Evolutionary conservation across 1,140 invertebrate genomes (phyloP), one percentile per base, ranked within the genome.

Genomic region (Zaprionus capensis): DNA sequence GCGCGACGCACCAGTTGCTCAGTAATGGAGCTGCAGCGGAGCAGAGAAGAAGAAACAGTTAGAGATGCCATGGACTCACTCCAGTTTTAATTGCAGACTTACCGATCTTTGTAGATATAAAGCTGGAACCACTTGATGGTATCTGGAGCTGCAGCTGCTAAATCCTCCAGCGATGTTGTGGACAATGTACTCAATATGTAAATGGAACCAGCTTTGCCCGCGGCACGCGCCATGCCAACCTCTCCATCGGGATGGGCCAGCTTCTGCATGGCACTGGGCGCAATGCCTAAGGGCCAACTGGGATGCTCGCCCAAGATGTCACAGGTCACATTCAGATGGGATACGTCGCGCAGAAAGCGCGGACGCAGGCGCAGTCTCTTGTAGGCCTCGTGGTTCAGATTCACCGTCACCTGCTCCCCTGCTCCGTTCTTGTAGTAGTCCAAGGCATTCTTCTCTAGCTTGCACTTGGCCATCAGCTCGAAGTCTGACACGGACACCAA

Each of bases 221-320:
- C 97, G 82, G 97, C 98, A 97, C 78, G 56, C 2, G 95, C 97
- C 92, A 95, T 97, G 57, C 96, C 98, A 67, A 95, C 93, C 94
- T 99, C 98, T 12, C 98, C 98, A 57, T 98, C 96, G 2, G 96
- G 95, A 94, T 98, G 96, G 0, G 98, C 97, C 97, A 99, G 96
- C 82, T 95, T 95, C 91, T 99, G 98, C 97, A 99, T 98, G 0
- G 98, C 98, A 9, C 97, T 97, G 2, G 98, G 98, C 0, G 98
- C 95, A 62, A 99, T 95, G 4, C 97, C 97, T 26, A 99, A 92
- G 0, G 98, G 98, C 94, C 97, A 95, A 2, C 94, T 93, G 17
- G 98, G 93, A 58, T 93, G 94, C 53, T 95, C 79, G 0, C 96
- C 97, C 12, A 98, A 92, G 31, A 97, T 93, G 0, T 93, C 95